Percentiles rank a stretch among this genome's conserved stretches.
Conservation (phyloP, 2,113 vertebrate genomes). For the Prionailurus viverrinus region DNA sequence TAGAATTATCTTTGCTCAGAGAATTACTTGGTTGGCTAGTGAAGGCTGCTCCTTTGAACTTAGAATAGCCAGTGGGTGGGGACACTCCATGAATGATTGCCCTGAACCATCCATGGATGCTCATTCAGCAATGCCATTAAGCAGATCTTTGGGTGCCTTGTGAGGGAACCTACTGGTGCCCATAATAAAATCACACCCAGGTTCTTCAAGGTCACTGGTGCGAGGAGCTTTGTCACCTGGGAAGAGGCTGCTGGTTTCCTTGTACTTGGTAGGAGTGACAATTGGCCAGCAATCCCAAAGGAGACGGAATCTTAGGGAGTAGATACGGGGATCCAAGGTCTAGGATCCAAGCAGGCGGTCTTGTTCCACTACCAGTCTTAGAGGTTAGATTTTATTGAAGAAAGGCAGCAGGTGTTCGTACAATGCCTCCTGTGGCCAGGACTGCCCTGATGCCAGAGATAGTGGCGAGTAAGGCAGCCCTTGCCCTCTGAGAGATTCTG, state of each 20-base stretch:
- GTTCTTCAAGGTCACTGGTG: neutral
- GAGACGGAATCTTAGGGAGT: neutral
- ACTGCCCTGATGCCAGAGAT: neutral
- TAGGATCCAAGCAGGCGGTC: neutral
- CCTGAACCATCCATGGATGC: neutral
- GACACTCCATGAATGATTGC: neutral
- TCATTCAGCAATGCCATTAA: neutral
- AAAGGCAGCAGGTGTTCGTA: neutral
- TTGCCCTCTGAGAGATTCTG: neutral
- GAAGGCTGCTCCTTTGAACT: constrained; percentile 65
- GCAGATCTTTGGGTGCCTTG: neutral
- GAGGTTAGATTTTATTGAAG: neutral
- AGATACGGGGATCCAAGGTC: neutral
- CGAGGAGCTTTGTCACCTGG: neutral
- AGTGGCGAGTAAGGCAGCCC: neutral
- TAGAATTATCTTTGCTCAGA: constrained; percentile 78
- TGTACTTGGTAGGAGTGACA: neutral
- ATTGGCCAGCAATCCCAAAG: neutral
- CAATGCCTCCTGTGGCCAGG: neutral
- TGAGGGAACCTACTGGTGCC: neutral
- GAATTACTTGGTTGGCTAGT: constrained; percentile 77
- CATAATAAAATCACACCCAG: neutral
- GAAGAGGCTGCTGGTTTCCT: neutral
- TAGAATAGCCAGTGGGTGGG: constrained; percentile 21
- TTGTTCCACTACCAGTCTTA: neutral